A percentile compares a stretch with the other conserved stretches of the same genome.
phyloP scores from a whole-genome alignment of 2,888 invertebrate genomes.

The Thymelicus lineola region DNA sequence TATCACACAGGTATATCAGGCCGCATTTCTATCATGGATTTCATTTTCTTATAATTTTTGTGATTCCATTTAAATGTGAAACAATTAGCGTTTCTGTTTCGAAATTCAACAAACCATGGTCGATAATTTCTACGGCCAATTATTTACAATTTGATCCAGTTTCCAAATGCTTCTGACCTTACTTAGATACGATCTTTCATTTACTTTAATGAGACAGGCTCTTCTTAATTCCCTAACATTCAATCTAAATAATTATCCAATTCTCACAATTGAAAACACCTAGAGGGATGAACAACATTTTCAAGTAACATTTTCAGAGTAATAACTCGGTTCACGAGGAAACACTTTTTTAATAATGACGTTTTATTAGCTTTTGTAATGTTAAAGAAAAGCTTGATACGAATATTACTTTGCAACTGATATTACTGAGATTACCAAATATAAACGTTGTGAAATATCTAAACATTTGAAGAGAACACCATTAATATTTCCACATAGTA shows the following conservation, averaged over 20 bases:
- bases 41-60: no score
- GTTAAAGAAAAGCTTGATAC: background rate
- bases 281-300: background rate
- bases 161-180: slow-evolving; percentile 1
- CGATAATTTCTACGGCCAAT: background rate
- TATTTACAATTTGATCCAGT: background rate
- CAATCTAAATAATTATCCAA: slow-evolving; percentile 13
- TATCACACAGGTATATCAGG: no score
- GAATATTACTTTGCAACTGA: background rate
- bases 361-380: background rate
- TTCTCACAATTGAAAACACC: slow-evolving; percentile 7
- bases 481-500: no score
- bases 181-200: slow-evolving; percentile 1
- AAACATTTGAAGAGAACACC: no score
- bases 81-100: background rate
- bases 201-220: background rate
- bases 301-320: background rate
- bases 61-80: no score
- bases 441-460: background rate
- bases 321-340: background rate
- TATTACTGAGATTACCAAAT: background rate
- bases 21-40: no score
- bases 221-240: slow-evolving; percentile 4
- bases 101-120: background rate
- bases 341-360: background rate